Evolutionary conservation across 2,113 vertebrate genomes (phyloP).

Genomic region (Micronycteris hirsuta): DNA sequence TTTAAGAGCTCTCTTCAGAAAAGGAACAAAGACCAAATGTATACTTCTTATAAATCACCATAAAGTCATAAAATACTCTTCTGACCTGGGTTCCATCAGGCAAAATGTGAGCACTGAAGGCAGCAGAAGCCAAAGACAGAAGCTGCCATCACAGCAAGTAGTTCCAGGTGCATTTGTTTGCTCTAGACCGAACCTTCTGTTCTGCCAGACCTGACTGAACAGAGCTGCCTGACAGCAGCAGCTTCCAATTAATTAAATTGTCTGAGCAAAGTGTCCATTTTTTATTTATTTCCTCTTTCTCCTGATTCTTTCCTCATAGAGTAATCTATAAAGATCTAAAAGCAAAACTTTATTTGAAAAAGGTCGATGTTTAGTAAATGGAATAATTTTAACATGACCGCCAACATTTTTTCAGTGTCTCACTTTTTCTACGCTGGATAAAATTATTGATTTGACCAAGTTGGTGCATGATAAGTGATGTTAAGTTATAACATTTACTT

Average conservation of each 20-base stretch:
- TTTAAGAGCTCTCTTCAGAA: not conserved
- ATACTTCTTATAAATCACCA: not conserved
- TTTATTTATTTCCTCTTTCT: constrained; percentile 8
- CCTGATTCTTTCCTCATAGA: not conserved
- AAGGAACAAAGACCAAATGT: not conserved
- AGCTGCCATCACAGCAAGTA: not conserved
- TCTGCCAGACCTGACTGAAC: not conserved
- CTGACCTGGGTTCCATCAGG: not conserved
- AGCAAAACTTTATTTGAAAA: constrained; percentile 27
- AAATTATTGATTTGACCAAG: constrained; percentile 1
- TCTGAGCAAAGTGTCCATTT: not conserved
- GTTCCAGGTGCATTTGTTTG: not conserved
- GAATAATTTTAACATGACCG: constrained; percentile 21
- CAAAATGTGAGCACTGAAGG: not conserved
- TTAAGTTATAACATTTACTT: not conserved
- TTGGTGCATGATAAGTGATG: not conserved
- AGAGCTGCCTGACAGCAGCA: not conserved
- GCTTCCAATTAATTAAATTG: not conserved
- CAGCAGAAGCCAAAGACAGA: not conserved
- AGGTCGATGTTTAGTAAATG: not conserved
- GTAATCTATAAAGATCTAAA: constrained; percentile 20
- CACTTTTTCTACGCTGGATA: not conserved
- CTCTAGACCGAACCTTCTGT: not conserved
- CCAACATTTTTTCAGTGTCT: not conserved
- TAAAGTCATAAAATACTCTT: not conserved